Evolutionary conservation across 2,888 invertebrate species (phyloP), one percentile per base, ranked within the genome.

Genomic region (Caenorhabditis uteleia): DNA sequence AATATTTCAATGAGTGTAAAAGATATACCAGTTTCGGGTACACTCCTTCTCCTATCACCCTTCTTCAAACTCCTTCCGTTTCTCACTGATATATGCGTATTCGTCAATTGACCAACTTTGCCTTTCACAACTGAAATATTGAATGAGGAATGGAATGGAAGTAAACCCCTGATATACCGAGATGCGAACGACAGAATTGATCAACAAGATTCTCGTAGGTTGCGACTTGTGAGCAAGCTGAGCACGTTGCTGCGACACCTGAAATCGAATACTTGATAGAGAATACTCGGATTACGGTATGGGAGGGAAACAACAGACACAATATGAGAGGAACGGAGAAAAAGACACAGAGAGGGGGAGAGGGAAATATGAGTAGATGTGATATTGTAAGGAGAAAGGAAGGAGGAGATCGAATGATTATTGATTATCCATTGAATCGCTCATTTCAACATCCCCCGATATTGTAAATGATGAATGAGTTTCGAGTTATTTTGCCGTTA

Each of bases 151-250:
- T 23, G 16, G 27, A 36, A 29, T 26, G 21, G 18, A 14, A 33
- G 23, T 29, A 29, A 39, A n/a, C 6, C 6, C n/a, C 36, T 16
- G n/a, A 10, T 36, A 16, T n/a, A 88, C 88, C 88, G 68, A 87
- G 85, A 50, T 86, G 84, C 16, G 88, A 85, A 54, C 87, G 80
- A 74, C 88, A 88, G 77, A 85, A 88, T 77, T 87, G 86, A 80
- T 88, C 88, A 64, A 88, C 84, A 58, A 88, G 86, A 71, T 88
- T 88, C 81, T 88, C 88, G 75, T 87, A 88, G 4, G 88, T 88
- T 56, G 86, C 85, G 2, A 87, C 87, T 72, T 88, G 88, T 54
- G 85, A 85, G 80, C 88, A 88, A 6, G 87, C 85, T 31, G 84
- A 83, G 75, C 88, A 88, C 38, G 70, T 67, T 40, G 61, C 34